These are phyloP conservation scores for Steromphala cineraria DNA, from an alignment of 2,888 invertebrate species.

Conservation along the genomic window DNA sequence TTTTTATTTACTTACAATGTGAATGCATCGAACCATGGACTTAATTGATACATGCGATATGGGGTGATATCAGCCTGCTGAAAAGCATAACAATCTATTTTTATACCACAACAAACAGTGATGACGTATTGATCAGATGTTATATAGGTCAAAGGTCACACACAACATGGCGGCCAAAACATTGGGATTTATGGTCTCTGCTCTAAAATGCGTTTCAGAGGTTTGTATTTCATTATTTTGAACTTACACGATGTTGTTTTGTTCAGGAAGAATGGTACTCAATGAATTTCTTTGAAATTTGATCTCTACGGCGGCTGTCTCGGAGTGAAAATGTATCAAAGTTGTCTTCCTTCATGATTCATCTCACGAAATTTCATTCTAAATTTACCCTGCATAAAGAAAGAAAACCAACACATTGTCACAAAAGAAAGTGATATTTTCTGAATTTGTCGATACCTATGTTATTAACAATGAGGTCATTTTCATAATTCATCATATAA, in stretches of 20 bases:
- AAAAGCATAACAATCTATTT: too few species aligned
- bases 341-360: background rate
- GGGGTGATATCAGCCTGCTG: too few species aligned
- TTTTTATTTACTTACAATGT: too few species aligned
- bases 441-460: too few species aligned
- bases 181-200: background rate
- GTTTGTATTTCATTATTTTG: background rate
- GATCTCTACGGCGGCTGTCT: background rate
- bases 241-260: background rate
- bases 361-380: background rate
- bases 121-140: slow-evolving; percentile 17
- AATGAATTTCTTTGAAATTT: too few species aligned
- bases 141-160: slow-evolving; percentile 35
- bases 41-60: too few species aligned
- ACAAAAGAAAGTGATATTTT: too few species aligned
- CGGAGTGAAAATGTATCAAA: background rate
- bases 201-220: background rate
- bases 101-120: too few species aligned
- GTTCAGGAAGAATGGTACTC: background rate
- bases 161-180: slow-evolving; percentile 39
- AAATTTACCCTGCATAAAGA: background rate
- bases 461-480: too few species aligned
- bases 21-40: too few species aligned
- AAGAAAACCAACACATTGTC: too few species aligned
- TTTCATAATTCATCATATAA: too few species aligned